phyloP scores from a whole-genome alignment of 2,797 vertebrate species.

The Sebastes elongatus region DNA sequence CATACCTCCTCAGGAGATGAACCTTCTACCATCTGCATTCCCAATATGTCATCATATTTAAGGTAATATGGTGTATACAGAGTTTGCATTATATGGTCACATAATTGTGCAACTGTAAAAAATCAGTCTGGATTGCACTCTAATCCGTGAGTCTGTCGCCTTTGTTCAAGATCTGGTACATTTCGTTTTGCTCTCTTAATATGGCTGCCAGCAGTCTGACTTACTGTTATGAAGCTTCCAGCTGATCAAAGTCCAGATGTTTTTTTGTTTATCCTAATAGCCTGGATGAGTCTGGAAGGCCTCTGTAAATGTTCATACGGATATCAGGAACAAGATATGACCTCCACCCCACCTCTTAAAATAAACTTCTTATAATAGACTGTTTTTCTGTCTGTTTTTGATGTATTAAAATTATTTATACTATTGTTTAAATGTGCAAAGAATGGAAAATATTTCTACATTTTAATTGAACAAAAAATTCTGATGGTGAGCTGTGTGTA shows the following conservation, averaged over 20 bases:
- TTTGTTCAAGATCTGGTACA: background rate
- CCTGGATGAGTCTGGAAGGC: slow-evolving; percentile 8
- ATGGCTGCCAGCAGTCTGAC: slow-evolving; percentile 2
- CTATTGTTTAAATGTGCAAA: background rate
- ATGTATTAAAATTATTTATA: background rate
- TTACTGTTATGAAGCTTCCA: slow-evolving; percentile 4
- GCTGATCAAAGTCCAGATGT: slow-evolving; percentile 5
- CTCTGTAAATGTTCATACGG: slow-evolving; percentile 45
- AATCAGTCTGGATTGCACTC: background rate
- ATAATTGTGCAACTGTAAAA: background rate
- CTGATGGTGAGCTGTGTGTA: background rate
- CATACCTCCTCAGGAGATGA: background rate
- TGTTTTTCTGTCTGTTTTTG: slow-evolving; percentile 5
- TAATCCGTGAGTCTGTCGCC: slow-evolving; percentile 1
- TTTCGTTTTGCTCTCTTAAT: background rate
- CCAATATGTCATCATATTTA: background rate
- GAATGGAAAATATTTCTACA: background rate
- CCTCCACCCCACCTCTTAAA: slow-evolving; percentile 34
- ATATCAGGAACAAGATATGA: slow-evolving; percentile 26
- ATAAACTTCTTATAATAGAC: slow-evolving; percentile 52
- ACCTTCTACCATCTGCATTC: background rate
- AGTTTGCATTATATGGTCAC: background rate
- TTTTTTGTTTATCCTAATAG: slow-evolving; percentile 6
- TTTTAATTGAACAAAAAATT: background rate
- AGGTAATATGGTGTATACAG: background rate